These are phyloP conservation scores for Saccostrea cuccullata DNA, from an alignment of 1,140 invertebrate genomes.

Conservation along the genomic window DNA sequence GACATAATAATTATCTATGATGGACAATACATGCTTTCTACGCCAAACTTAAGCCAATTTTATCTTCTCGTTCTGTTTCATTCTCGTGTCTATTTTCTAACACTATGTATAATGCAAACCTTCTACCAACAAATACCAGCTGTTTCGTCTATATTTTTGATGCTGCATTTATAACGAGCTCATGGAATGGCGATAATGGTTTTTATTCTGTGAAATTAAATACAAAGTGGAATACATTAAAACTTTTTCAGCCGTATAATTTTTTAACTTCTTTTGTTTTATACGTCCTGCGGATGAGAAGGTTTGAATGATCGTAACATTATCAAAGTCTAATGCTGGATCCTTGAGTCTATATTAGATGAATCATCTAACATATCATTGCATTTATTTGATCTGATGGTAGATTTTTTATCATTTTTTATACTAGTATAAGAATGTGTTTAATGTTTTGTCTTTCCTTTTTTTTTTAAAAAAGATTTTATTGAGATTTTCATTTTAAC, in stretches of 20 bases:
- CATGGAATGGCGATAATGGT: background rate
- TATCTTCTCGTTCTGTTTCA: background rate
- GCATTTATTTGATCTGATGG: no score
- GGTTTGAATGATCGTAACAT: no score
- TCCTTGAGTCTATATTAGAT: no score
- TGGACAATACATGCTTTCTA: conserved; percentile 30
- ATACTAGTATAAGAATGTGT: no score
- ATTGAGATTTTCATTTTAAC: no score
- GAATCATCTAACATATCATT: no score
- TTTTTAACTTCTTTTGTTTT: background rate
- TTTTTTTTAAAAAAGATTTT: no score
- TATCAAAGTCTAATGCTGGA: no score
- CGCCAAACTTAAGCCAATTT: background rate
- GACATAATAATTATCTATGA: conserved; percentile 24
- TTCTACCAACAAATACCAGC: background rate
- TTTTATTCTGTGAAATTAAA: conserved; percentile 30
- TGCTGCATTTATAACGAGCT: conserved; percentile 12
- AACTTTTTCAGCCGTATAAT: background rate
- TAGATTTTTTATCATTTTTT: no score
- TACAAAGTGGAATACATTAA: background rate
- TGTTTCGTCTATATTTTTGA: background rate
- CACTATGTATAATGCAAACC: conserved; percentile 22
- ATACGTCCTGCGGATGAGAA: background rate
- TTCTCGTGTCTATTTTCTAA: conserved; percentile 13
- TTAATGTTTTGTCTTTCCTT: no score